These are phyloP conservation scores for Himantopus leucocephalus DNA, from an alignment of 2,113 vertebrate genomes.

Conservation along the genomic window DNA sequence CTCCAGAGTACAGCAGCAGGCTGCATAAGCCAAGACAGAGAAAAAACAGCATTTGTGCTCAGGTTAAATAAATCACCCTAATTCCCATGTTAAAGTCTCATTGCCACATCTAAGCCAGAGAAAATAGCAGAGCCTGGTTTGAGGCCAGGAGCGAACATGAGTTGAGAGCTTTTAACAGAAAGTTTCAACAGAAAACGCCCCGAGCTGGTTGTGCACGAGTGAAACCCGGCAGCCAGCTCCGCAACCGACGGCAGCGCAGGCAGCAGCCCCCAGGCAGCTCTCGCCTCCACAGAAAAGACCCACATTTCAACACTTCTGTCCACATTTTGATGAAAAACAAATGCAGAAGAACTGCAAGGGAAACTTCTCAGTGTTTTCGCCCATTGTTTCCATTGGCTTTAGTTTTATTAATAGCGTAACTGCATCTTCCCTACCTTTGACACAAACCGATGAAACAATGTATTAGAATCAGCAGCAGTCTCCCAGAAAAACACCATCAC, in stretches of 20 bases:
- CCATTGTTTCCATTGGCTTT: background rate
- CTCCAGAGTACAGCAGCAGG: background rate
- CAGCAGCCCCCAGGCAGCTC: background rate
- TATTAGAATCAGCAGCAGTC: background rate
- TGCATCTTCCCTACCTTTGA: background rate
- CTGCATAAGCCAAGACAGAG: background rate
- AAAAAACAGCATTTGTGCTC: background rate
- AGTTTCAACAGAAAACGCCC: background rate
- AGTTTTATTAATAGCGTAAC: background rate
- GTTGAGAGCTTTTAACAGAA: background rate
- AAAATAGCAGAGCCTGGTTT: background rate
- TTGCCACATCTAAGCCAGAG: slow-evolving; percentile 18
- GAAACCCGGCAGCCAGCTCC: background rate
- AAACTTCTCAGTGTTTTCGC: background rate
- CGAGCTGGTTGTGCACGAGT: background rate
- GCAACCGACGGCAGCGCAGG: accelerated
- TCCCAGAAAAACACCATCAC: background rate
- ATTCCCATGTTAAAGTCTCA: slow-evolving; percentile 5
- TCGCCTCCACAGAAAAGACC: background rate
- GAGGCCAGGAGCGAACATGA: background rate
- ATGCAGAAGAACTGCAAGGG: background rate
- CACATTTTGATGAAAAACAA: background rate
- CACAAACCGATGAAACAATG: background rate
- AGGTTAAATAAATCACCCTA: slow-evolving; percentile 31
- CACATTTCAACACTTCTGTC: background rate